Percentiles rank a stretch among this genome's conserved stretches.
Evolutionary conservation across 2,113 vertebrate genomes (phyloP).

Genomic region (Rhadina sibilatrix): DNA sequence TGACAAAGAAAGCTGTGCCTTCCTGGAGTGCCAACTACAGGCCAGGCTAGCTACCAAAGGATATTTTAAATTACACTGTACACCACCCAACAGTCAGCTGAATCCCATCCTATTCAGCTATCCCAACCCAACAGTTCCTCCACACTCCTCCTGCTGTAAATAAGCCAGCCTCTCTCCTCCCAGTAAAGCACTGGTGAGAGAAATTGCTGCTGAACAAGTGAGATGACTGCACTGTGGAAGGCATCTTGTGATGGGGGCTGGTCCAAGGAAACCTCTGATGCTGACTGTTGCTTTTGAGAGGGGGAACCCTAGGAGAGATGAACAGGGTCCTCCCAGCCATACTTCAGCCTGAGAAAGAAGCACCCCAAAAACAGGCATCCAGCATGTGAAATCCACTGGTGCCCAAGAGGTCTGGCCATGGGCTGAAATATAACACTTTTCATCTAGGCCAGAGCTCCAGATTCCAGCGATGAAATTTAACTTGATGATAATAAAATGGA

Average conservation of each 20-base stretch:
- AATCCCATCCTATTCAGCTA: background rate
- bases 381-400: background rate
- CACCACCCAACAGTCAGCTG: background rate
- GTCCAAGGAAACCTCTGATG: rapidly evolving
- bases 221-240: background rate
- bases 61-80: background rate
- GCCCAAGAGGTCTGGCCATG: background rate
- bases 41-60: background rate
- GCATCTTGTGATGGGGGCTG: rapidly evolving
- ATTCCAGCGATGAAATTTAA: background rate
- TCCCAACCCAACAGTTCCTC: background rate
- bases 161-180: background rate
- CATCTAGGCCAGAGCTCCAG: background rate
- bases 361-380: background rate
- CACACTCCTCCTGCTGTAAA: too few relatives aligned
- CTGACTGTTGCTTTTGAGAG: background rate
- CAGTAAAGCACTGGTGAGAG: background rate
- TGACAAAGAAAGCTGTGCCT: background rate
- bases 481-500: background rate
- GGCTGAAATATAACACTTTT: background rate
- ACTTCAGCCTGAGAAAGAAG: background rate
- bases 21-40: background rate
- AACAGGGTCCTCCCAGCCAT: background rate
- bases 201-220: background rate
- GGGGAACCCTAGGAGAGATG: background rate